These are phyloP conservation scores for Spilarctia lutea DNA, from an alignment of 2,888 invertebrate species.

Conservation along the genomic window DNA sequence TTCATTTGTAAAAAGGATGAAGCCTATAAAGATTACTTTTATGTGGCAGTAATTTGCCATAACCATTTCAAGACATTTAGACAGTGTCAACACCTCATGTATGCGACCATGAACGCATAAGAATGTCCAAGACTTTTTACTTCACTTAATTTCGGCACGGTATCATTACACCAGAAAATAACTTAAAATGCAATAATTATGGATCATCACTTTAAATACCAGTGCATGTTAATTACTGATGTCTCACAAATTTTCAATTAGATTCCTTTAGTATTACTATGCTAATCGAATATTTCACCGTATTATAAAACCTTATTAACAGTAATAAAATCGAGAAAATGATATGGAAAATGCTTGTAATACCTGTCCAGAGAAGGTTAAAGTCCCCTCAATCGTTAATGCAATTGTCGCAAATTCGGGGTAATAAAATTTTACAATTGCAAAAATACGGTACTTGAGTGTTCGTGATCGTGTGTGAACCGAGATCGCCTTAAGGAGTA, in stretches of 20 bases:
- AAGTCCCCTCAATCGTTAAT: slow-evolving; percentile 57
- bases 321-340: slow-evolving; percentile 63
- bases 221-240: slow-evolving; percentile 26
- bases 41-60: not conserved
- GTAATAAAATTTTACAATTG: slow-evolving; percentile 80
- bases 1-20: not conserved
- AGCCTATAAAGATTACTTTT: not conserved
- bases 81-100: slow-evolving; percentile 4
- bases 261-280: slow-evolving; percentile 31
- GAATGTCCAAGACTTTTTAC: slow-evolving; percentile 4
- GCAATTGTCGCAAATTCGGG: slow-evolving; percentile 74
- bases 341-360: slow-evolving; percentile 56
- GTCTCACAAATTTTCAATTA: slow-evolving; percentile 17
- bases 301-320: slow-evolving; percentile 62
- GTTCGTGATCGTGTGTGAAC: slow-evolving; percentile 22
- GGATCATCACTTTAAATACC: slow-evolving; percentile 9
- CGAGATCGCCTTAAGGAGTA: slow-evolving; percentile 27
- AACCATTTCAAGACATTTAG: slow-evolving; percentile 5
- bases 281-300: slow-evolving; percentile 42
- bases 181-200: slow-evolving; percentile 26
- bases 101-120: slow-evolving; percentile 8
- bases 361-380: slow-evolving; percentile 57
- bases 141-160: not conserved
- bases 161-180: slow-evolving; percentile 16
- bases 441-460: slow-evolving; percentile 35